Conservation (phyloP, 2,888 invertebrate genomes). For the Polyommatus iphigenia region DNA sequence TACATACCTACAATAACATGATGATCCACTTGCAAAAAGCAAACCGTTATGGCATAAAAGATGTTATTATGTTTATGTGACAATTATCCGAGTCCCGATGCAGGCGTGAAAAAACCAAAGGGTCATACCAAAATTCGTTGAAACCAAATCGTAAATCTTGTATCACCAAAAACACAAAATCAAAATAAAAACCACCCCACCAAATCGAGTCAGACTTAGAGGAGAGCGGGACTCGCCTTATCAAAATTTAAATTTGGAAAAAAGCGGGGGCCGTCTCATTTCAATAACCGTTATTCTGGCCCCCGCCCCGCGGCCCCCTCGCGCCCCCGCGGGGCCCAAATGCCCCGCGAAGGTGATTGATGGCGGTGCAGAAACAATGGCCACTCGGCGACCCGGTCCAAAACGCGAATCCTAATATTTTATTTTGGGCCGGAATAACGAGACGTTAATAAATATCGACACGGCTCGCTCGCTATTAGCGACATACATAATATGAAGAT, state of each 20-base stretch:
- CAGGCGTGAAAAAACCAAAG: constrained; percentile 39
- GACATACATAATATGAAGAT: constrained; percentile 18
- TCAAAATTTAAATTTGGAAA: constrained; percentile 80
- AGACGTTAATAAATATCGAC: constrained; percentile 71
- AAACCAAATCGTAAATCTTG: constrained; percentile 48
- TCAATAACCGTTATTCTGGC: constrained; percentile 78
- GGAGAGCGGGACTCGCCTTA: constrained; percentile 77
- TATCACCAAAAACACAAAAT: constrained; percentile 56
- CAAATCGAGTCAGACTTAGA: constrained; percentile 62
- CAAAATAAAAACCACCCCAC: constrained; percentile 68
- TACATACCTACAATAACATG: background rate
- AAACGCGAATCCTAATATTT: constrained; percentile 79
- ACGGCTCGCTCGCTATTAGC: constrained; percentile 36
- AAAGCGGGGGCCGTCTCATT: constrained; percentile 77
- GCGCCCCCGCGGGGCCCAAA: constrained; percentile 41
- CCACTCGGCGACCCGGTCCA: constrained; percentile 63
- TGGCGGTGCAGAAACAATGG: constrained; percentile 76
- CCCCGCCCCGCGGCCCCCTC: constrained; percentile 45
- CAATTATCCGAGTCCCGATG: constrained; percentile 32
- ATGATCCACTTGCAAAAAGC: background rate
- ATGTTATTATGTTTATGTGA: constrained; percentile 23
- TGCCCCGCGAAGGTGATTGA: constrained; percentile 69
- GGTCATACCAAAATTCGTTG: constrained; percentile 38
- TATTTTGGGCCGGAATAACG: constrained; percentile 72
- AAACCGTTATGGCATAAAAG: background rate